phyloP scores from a whole-genome alignment of 1,140 invertebrate species.

The Drosophila sturtevanti region DNA sequence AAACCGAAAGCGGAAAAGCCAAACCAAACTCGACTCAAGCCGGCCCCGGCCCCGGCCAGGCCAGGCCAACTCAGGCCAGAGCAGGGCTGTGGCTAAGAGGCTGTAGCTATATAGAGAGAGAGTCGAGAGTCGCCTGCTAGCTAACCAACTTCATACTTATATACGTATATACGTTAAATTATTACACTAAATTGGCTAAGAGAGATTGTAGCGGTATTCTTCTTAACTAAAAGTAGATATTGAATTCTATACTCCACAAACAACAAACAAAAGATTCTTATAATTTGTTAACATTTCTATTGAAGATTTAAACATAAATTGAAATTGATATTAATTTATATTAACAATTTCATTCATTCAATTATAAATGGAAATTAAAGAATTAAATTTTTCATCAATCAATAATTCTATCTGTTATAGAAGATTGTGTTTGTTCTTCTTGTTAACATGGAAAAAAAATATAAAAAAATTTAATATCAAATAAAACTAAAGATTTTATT shows the following conservation, averaged over 20 bases:
- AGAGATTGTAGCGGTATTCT: conserved; percentile 38
- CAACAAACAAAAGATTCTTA: neutral
- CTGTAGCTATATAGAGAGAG: too few relatives aligned
- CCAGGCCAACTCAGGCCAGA: conserved; percentile 1
- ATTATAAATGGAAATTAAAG: neutral
- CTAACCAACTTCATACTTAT: conserved; percentile 68
- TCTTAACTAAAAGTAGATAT: neutral
- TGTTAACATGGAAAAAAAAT: too few relatives aligned
- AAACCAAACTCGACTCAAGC: conserved; percentile 44
- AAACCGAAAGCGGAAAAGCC: conserved; percentile 80
- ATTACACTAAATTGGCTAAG: conserved; percentile 75
- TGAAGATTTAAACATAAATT: neutral
- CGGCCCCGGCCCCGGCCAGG: conserved; percentile 19
- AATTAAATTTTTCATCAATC: too few relatives aligned
- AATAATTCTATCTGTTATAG: too few relatives aligned
- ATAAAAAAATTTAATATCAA: too few relatives aligned
- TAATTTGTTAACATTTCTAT: neutral
- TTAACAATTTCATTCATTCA: neutral
- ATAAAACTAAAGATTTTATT: too few relatives aligned
- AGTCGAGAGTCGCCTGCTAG: conserved; percentile 5
- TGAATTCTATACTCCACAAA: neutral
- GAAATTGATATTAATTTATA: neutral
- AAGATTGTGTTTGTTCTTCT: too few relatives aligned
- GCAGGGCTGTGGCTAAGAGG: conserved; percentile 3
- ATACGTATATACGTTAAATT: conserved; percentile 72